Conservation (phyloP, 2,888 invertebrate species). For the Nyleta sp. region DNA sequence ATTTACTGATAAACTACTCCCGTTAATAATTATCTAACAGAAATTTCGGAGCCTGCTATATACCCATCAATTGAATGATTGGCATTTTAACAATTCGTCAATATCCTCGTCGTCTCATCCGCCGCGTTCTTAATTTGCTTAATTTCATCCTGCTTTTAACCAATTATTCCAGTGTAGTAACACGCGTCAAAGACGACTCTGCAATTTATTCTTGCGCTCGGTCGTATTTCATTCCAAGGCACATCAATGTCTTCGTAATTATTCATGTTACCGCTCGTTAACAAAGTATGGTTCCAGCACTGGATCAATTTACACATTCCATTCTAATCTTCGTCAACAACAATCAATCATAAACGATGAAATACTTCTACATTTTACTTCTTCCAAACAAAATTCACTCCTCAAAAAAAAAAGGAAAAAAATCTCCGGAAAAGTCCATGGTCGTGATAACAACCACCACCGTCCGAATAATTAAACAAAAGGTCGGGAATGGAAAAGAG, state of each 20-base stretch:
- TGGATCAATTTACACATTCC: conserved; percentile 38
- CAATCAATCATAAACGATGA: conserved; percentile 7
- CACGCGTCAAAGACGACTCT: conserved; percentile 12
- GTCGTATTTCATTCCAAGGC: conserved; percentile 46
- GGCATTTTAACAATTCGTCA: conserved; percentile 26
- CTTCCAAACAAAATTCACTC: too few relatives aligned
- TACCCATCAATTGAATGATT: neutral
- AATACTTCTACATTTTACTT: too few relatives aligned
- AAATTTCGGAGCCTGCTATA: too few relatives aligned
- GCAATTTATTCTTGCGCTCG: conserved; percentile 39
- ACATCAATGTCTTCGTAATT: conserved; percentile 46
- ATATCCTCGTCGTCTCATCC: neutral
- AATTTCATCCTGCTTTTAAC: conserved; percentile 20
- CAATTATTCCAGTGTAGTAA: conserved; percentile 32
- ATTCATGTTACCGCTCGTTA: conserved; percentile 41
- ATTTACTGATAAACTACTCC: too few relatives aligned
- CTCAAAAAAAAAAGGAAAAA: too few relatives aligned
- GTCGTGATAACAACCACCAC: too few relatives aligned
- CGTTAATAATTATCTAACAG: too few relatives aligned
- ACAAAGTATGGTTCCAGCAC: conserved; percentile 32
- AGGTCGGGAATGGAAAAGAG: neutral
- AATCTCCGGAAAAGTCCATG: too few relatives aligned
- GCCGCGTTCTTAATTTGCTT: conserved; percentile 14
- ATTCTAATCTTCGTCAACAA: conserved; percentile 30
- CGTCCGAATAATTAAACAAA: neutral